Conservation (phyloP, 2,888 invertebrate species). For the Emmelina monodactyla region DNA sequence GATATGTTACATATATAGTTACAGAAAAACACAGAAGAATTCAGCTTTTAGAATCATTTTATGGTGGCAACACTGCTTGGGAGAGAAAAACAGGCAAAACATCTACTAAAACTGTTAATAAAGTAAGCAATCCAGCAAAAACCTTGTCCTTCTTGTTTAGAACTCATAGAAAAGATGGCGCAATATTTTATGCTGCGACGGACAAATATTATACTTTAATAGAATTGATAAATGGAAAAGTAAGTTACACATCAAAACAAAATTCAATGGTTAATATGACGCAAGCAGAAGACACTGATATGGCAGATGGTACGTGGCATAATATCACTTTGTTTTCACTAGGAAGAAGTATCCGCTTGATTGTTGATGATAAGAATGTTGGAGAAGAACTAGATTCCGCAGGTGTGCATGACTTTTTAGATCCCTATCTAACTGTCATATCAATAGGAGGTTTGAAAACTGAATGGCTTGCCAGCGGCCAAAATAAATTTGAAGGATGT, state of each 20-base stretch:
- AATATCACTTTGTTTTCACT: conserved; percentile 80
- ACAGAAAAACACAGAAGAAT: conserved; percentile 87
- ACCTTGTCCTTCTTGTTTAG: conserved; percentile 81
- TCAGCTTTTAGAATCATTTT: conserved; percentile 83
- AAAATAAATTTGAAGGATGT: conserved; percentile 85
- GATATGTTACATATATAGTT: conserved; percentile 78
- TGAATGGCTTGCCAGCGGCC: conserved; percentile 64
- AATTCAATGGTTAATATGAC: conserved; percentile 86
- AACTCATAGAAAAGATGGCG: conserved; percentile 78
- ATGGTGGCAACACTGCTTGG: conserved; percentile 78
- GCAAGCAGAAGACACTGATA: conserved; percentile 63
- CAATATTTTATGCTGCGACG: conserved; percentile 86
- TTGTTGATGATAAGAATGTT: conserved; percentile 73
- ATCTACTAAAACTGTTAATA: conserved; percentile 30
- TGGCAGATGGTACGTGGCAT: conserved; percentile 90
- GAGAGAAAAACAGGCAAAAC: conserved; percentile 38
- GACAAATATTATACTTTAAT: conserved; percentile 87
- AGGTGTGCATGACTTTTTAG: conserved; percentile 90
- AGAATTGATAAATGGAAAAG: conserved; percentile 77
- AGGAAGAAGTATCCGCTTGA: conserved; percentile 73
- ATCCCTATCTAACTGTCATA: conserved; percentile 84
- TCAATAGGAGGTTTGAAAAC: conserved; percentile 80
- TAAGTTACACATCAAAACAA: conserved; percentile 82
- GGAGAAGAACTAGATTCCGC: conserved; percentile 88
- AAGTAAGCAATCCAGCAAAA: conserved; percentile 68